These are phyloP conservation scores for Danio choprae DNA, from an alignment of 2,797 vertebrate genomes.

Conservation along the genomic window DNA sequence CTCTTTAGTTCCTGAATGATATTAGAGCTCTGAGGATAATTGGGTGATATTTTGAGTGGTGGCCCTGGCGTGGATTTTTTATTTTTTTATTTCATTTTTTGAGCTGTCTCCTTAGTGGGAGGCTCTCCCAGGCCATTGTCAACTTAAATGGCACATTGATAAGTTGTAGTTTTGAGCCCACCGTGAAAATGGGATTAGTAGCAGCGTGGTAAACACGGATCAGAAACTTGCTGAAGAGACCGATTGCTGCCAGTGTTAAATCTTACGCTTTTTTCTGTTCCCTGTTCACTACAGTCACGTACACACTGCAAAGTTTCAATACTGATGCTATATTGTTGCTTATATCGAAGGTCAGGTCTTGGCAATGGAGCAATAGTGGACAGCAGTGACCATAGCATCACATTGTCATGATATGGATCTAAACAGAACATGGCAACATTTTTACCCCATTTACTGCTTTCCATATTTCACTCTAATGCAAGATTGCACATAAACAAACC, in stretches of 20 bases:
- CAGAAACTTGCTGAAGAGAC: slow-evolving; percentile 70
- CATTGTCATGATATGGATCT: too few species aligned
- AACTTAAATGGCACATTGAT: slow-evolving; percentile 77
- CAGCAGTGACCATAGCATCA: too few species aligned
- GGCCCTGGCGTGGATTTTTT: slow-evolving; percentile 50
- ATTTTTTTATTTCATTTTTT: slow-evolving; percentile 22
- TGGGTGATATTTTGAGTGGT: slow-evolving; percentile 71
- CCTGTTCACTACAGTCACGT: not conserved
- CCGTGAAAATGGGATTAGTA: slow-evolving; percentile 78
- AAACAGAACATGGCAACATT: too few species aligned
- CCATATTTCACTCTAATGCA: too few species aligned
- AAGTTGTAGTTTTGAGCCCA: slow-evolving; percentile 72
- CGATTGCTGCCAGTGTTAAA: slow-evolving; percentile 47
- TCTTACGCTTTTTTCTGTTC: slow-evolving; percentile 39
- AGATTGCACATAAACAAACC: too few species aligned
- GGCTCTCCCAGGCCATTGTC: slow-evolving; percentile 66
- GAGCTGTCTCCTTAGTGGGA: slow-evolving; percentile 70
- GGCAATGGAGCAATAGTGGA: too few species aligned
- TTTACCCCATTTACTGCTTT: too few species aligned
- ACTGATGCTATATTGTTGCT: too few species aligned
- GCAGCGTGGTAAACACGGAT: slow-evolving; percentile 75
- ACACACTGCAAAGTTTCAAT: not conserved
- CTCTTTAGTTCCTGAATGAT: slow-evolving; percentile 68
- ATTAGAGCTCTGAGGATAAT: slow-evolving; percentile 72
- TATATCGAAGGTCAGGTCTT: too few species aligned